These are phyloP conservation scores for Anodontia alba DNA, from an alignment of 2,888 invertebrate genomes.

Conservation along the genomic window DNA sequence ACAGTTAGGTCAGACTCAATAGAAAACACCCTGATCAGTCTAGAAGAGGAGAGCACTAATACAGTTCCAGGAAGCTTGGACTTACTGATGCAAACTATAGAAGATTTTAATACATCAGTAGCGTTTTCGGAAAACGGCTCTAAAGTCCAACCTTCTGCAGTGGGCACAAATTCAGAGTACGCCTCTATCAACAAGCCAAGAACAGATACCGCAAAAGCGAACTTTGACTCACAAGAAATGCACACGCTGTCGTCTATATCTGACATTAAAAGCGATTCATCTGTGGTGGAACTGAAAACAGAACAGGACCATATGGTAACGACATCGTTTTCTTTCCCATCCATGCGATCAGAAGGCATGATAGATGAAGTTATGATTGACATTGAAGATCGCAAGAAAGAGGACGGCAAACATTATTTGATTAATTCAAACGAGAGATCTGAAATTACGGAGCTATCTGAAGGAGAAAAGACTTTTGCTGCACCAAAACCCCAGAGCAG, in stretches of 20 bases:
- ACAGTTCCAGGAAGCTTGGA: background rate
- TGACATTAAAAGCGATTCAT: background rate
- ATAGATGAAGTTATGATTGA: background rate
- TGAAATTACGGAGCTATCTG: background rate
- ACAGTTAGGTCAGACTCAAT: slow-evolving; percentile 43
- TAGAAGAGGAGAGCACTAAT: slow-evolving; percentile 23
- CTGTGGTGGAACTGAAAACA: background rate
- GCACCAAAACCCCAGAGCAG: background rate
- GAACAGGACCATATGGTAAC: background rate
- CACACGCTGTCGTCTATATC: background rate
- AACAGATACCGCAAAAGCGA: background rate
- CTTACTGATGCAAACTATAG: background rate
- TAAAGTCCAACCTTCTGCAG: background rate
- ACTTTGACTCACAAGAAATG: background rate
- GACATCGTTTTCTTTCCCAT: background rate
- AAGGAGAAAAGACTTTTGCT: background rate
- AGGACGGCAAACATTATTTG: background rate
- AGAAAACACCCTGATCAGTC: slow-evolving; percentile 35
- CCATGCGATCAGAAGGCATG: background rate
- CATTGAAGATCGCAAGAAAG: background rate
- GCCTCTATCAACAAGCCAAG: background rate
- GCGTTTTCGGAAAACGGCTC: background rate
- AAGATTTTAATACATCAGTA: background rate
- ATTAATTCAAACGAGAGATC: background rate
- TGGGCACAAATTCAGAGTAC: background rate